A percentile compares a stretch with the other conserved stretches of the same genome.
Evolutionary conservation across 2,888 invertebrate species (phyloP).

Genomic region (Melangyna quadrimaculata): DNA sequence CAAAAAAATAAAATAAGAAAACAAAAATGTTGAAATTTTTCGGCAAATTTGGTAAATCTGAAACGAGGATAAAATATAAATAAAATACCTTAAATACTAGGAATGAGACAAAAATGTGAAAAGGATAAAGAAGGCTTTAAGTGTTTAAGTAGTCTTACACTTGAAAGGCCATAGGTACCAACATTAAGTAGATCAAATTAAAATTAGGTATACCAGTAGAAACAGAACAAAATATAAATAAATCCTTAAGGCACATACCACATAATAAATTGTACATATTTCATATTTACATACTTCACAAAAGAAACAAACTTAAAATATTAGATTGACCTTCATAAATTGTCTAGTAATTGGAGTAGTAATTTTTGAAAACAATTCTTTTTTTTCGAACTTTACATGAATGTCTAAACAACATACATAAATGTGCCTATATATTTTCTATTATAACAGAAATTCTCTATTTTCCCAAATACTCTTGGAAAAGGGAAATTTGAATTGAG

Average conservation of each 20-base stretch:
- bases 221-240: too few relatives aligned
- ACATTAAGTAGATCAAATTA: too few relatives aligned
- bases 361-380: background rate
- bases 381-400: too few relatives aligned
- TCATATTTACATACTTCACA: too few relatives aligned
- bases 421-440: background rate
- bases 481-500: background rate
- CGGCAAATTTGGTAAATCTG: slow-evolving; percentile 14
- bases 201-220: too few relatives aligned
- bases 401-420: too few relatives aligned
- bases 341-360: too few relatives aligned
- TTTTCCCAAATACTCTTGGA: background rate
- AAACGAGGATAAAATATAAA: background rate
- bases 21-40: slow-evolving; percentile 31
- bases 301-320: too few relatives aligned
- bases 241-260: too few relatives aligned
- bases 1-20: background rate
- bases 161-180: background rate
- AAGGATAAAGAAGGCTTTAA: background rate
- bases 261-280: too few relatives aligned
- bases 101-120: background rate
- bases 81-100: background rate
- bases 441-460: background rate
- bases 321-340: too few relatives aligned
- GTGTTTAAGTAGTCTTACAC: background rate